Evolutionary conservation across 2,888 invertebrate genomes (phyloP).

Genomic region (Zonitis immaculata): DNA sequence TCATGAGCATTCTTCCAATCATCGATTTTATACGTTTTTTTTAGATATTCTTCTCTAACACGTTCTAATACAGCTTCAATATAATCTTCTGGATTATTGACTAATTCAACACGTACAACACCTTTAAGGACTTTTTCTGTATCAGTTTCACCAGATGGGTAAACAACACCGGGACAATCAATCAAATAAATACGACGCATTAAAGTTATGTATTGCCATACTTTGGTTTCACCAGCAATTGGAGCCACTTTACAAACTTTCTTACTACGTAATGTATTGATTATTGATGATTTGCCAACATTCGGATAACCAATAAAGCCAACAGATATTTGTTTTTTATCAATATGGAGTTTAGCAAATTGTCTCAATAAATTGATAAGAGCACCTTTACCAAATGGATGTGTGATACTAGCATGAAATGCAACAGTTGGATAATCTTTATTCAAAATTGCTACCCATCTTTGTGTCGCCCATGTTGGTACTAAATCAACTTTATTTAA

Average conservation of each 20-base stretch:
- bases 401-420: conserved; percentile 97
- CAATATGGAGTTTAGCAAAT: conserved; percentile 80
- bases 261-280: conserved; percentile 91
- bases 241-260: conserved; percentile 99
- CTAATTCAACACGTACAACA: conserved; percentile 92
- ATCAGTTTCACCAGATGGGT: conserved; percentile 94
- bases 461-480: conserved; percentile 96
- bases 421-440: conserved; percentile 96
- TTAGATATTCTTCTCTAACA: conserved; percentile 83
- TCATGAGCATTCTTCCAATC: conserved; percentile 78
- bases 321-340: conserved; percentile 98
- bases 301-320: conserved; percentile 99
- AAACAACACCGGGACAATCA: conserved; percentile 98
- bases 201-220: conserved; percentile 99
- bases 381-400: conserved; percentile 98
- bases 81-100: conserved; percentile 93
- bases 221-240: conserved; percentile 95
- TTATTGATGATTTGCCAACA: conserved; percentile 97
- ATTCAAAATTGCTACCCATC: conserved; percentile 94
- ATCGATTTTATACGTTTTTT: conserved; percentile 83
- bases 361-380: conserved; percentile 93
- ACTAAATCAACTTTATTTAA: conserved; percentile 96
- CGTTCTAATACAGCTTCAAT: conserved; percentile 79
- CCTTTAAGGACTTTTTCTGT: conserved; percentile 94
- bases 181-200: conserved; percentile 96